Percentiles rank a stretch among this genome's conserved stretches.
Conservation (phyloP, 37 sponge, comb jelly and placozoan species). For the Chondrosia reniformis region DNA sequence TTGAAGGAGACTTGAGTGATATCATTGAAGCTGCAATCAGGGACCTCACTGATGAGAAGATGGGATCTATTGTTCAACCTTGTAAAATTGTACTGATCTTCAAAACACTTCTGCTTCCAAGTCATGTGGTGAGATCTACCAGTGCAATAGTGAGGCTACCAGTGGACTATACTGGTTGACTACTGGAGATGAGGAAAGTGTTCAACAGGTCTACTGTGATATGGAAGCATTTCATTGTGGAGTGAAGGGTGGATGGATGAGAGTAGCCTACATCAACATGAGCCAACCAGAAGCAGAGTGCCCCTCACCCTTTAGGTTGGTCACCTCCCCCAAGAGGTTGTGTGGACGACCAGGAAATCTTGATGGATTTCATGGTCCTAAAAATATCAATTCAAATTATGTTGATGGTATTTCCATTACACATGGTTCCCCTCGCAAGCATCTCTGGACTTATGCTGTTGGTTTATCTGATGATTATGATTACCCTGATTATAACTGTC, state of each 20-base stretch:
- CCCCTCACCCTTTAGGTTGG: background rate
- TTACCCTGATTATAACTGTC: background rate
- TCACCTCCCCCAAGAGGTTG: background rate
- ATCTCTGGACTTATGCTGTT: slow-evolving; percentile 25
- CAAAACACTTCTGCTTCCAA: background rate
- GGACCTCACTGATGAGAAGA: too few species aligned
- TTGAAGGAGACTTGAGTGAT: too few species aligned
- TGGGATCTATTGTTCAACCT: too few species aligned
- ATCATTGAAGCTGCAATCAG: too few species aligned
- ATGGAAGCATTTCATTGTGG: background rate
- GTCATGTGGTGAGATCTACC: background rate
- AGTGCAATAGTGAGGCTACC: background rate
- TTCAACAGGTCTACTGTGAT: background rate
- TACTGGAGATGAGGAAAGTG: background rate
- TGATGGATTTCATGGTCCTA: background rate
- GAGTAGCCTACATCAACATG: slow-evolving; percentile 33
- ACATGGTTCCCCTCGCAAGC: slow-evolving; percentile 24
- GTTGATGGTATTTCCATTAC: slow-evolving; percentile 27
- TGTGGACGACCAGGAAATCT: background rate
- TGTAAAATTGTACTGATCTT: too few species aligned
- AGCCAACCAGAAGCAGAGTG: slow-evolving; percentile 14
- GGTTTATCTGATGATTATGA: slow-evolving; percentile 6
- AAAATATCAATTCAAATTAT: background rate
- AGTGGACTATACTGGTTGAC: background rate
- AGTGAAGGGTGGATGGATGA: slow-evolving; percentile 26